Evolutionary conservation across 2,888 invertebrate species (phyloP).

Genomic region (Agonopterix alstromeriana): DNA sequence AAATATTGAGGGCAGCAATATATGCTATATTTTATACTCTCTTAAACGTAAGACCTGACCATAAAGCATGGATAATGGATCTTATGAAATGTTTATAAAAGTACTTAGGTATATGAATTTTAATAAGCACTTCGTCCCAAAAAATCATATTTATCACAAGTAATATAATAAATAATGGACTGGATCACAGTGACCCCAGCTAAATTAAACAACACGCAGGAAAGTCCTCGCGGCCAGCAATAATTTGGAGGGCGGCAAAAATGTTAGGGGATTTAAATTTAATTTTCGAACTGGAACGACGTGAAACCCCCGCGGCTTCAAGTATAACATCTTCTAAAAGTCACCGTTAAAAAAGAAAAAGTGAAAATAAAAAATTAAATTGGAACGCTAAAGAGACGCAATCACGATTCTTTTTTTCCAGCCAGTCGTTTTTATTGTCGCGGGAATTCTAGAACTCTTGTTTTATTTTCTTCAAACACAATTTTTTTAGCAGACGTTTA

Average conservation of each 20-base stretch:
- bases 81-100: no score
- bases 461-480: no score
- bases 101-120: no score
- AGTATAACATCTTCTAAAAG: slow-evolving; percentile 48
- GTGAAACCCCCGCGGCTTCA: slow-evolving; percentile 65
- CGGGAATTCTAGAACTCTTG: slow-evolving; percentile 4
- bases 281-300: slow-evolving; percentile 69
- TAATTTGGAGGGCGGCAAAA: slow-evolving; percentile 68
- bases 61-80: no score
- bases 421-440: slow-evolving; percentile 7
- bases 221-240: slow-evolving; percentile 54
- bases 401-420: slow-evolving; percentile 7
- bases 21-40: no score
- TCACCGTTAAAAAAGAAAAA: slow-evolving; percentile 29
- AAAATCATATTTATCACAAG: slow-evolving; percentile 5
- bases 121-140: not conserved
- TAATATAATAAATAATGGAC: slow-evolving; percentile 11
- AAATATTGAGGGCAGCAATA: no score
- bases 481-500: no score
- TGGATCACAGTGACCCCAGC: slow-evolving; percentile 36
- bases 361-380: slow-evolving; percentile 28
- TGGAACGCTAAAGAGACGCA: slow-evolving; percentile 24
- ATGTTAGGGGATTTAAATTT: slow-evolving; percentile 72
- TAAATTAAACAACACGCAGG: slow-evolving; percentile 52
- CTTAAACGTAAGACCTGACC: no score